Base-by-base conservation (phyloP, 2,888 invertebrate species). In the Pollenia amentaria region DNA sequence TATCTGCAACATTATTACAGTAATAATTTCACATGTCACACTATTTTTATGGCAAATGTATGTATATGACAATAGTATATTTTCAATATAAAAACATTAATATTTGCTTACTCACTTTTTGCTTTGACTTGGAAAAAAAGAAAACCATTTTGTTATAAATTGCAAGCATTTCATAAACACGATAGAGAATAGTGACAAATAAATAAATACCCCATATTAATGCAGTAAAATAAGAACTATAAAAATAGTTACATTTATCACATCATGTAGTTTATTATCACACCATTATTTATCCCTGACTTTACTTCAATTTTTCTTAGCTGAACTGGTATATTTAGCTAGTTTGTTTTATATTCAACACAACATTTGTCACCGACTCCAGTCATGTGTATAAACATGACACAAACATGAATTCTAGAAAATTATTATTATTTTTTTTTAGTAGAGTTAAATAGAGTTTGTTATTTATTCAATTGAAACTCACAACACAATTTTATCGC, bases 211-310 rank as follows among this genome's bases (percentile, higher is more conserved):
- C 55, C 62, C 42, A 60, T 73, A 84, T 77, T 83, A 77, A 70
- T 83, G 77, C 64, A 73, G 65, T 84, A 53, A 51, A 72, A 60
- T 60, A 42, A 76, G n/a, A 65, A 60, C 57, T 57, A 65, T 65
- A 84, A 70, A 83, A 72, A 73, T 65, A 53, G 57, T 67, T 44
- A 53, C 73, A 78, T 84, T 84, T 84, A 84, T 84, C 84, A 84
- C 72, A 72, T 73, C 42, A 67, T 78, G 72, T 65, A 73, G 48
- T 84, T 60, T 78, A 78, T 78, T 78, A 78, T 84, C 76, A 40
- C 83, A 83, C 82, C 46, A 83, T 83, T 70, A 69, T 76, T 83
- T 83, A 83, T 84, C 55, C 29, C 42, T 21, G 40, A 40, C 29
- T 65, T 29, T 73, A 42, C 38, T 53, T 60, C 12, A 62, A 42